phyloP scores from a whole-genome alignment of 2,888 invertebrate genomes.

The Drosophila mulleri region DNA sequence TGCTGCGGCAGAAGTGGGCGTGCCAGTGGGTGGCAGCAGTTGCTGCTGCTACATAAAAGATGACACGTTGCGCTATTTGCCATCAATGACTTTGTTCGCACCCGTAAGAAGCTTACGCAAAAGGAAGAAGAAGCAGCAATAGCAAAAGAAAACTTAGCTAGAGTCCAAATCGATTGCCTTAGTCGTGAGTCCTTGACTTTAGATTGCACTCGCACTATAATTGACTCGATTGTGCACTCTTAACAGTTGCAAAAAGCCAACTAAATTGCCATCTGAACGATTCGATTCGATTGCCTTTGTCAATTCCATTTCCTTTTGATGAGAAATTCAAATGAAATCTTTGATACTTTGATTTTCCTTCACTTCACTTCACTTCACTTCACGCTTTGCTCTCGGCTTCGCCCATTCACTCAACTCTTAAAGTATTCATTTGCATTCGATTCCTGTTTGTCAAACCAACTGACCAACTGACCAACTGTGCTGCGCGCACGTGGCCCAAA shows the following conservation, averaged over 20 bases:
- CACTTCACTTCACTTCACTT: neutral
- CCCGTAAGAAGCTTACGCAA: constrained; percentile 45
- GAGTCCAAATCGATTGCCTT: constrained; percentile 30
- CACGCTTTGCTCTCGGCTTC: neutral
- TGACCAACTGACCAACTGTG: constrained; percentile 1
- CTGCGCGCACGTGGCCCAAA: constrained; percentile 49
- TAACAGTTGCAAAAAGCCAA: constrained; percentile 3
- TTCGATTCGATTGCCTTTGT: constrained; percentile 5
- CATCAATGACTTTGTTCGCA: constrained; percentile 47
- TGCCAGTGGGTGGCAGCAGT: constrained; percentile 9
- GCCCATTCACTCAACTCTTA: neutral
- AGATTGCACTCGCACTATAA: constrained; percentile 20
- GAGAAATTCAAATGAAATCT: neutral
- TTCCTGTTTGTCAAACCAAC: constrained; percentile 2
- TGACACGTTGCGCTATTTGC: constrained; percentile 52
- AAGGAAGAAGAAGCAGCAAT: neutral
- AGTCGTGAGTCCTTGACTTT: constrained; percentile 18
- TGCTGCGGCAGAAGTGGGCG: constrained; percentile 17
- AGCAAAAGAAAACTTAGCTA: neutral
- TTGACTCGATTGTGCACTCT: constrained; percentile 25
- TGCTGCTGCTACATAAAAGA: constrained; percentile 60
- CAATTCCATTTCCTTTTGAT: constrained; percentile 1
- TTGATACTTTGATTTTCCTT: neutral
- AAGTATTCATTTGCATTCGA: neutral
- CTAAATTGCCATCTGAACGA: constrained; percentile 1